Percentiles rank a stretch among this genome's conserved stretches.
phyloP scores from a whole-genome alignment of 92 coral and sea anemone species.

The Nematostella vectensis region DNA sequence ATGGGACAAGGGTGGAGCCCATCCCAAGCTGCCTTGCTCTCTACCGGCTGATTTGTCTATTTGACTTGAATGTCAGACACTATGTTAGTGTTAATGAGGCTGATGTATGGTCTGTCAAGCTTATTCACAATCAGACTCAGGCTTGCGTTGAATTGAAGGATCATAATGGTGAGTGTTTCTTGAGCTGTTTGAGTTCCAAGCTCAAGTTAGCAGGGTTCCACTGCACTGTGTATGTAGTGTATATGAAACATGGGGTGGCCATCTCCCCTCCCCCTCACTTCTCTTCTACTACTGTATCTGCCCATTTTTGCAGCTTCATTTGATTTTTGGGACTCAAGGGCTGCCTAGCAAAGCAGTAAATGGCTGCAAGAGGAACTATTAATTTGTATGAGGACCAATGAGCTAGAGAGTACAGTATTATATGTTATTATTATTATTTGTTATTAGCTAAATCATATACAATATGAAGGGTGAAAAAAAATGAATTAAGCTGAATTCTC shows the following conservation, averaged over 20 bases:
- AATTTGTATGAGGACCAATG: too few relatives aligned
- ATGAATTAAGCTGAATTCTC: too few relatives aligned
- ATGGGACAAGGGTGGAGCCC: constrained; percentile 56
- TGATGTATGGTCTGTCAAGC: constrained; percentile 70
- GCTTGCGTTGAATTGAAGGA: constrained; percentile 72
- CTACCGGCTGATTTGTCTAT: constrained; percentile 74
- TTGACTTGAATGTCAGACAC: constrained; percentile 60
- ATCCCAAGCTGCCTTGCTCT: constrained; percentile 90
- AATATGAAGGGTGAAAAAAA: too few relatives aligned
- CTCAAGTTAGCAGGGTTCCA: neutral
- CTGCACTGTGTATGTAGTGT: neutral
- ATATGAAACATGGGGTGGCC: neutral
- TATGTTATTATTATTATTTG: too few relatives aligned
- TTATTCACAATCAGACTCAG: constrained; percentile 66
- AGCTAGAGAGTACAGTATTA: too few relatives aligned
- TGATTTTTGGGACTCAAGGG: too few relatives aligned
- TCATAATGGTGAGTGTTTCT: constrained; percentile 55
- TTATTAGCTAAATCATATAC: too few relatives aligned
- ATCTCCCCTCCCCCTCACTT: too few relatives aligned
- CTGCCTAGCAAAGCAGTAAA: too few relatives aligned
- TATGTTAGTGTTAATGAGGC: constrained; percentile 61
- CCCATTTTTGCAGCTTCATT: too few relatives aligned
- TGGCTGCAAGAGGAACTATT: too few relatives aligned
- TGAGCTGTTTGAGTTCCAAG: neutral
- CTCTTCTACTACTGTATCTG: too few relatives aligned